Evolutionary conservation across 1,140 invertebrate species (phyloP).

Genomic region (Brachionus angularis): DNA sequence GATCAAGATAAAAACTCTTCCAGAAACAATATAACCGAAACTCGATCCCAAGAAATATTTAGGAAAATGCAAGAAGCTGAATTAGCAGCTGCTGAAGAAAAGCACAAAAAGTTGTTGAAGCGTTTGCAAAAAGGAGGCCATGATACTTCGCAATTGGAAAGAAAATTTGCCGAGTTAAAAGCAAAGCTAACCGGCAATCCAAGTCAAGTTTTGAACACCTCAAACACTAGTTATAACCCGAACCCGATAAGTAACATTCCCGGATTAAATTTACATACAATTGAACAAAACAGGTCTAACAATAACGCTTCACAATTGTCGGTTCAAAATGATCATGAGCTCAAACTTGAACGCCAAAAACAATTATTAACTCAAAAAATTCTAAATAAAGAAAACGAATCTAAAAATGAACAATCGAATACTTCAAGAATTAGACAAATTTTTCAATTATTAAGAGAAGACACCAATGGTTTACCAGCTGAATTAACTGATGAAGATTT

Average conservation of each 20-base stretch:
- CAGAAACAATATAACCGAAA: constrained; percentile 46
- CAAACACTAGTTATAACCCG: neutral
- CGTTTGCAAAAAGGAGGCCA: constrained; percentile 54
- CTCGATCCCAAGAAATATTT: constrained; percentile 50
- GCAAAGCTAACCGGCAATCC: constrained; percentile 13
- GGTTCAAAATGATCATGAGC: neutral
- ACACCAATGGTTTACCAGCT: constrained; percentile 32
- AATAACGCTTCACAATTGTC: neutral
- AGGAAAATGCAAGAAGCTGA: constrained; percentile 53
- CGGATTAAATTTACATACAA: neutral
- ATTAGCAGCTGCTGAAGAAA: constrained; percentile 51
- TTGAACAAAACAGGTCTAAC: neutral
- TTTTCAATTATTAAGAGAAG: neutral
- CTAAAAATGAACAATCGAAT: neutral
- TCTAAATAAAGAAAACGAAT: neutral
- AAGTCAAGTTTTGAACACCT: neutral
- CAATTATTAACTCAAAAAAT: neutral
- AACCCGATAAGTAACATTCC: neutral
- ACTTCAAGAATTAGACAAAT: neutral
- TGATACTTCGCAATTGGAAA: constrained; percentile 52
- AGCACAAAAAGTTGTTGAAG: constrained; percentile 50
- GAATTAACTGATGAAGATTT: constrained; percentile 44
- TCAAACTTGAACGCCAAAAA: neutral
- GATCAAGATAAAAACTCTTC: constrained; percentile 46
- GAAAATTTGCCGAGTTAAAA: constrained; percentile 48